A percentile compares a stretch with the other conserved stretches of the same genome.
phyloP scores from a whole-genome alignment of 2,113 vertebrate genomes.

The Leptosomus discolor region DNA sequence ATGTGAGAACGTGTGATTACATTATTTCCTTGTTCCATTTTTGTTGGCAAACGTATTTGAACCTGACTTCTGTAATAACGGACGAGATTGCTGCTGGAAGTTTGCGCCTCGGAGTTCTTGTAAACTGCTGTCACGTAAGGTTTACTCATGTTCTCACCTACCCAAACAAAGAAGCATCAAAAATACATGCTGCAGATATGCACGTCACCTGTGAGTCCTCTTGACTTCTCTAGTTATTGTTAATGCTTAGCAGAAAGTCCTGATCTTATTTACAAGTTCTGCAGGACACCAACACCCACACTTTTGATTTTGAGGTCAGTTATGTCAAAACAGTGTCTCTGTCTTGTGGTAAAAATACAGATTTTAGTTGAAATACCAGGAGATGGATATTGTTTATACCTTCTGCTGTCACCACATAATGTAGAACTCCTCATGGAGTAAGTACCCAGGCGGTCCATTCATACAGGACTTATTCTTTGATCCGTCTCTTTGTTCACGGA shows the following conservation, averaged over 20 bases:
- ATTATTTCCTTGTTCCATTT: slow-evolving; percentile 47
- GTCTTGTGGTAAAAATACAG: neutral
- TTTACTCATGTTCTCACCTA: neutral
- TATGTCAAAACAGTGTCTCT: neutral
- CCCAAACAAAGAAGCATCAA: slow-evolving; percentile 3
- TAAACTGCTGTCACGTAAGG: neutral
- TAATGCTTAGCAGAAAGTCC: slow-evolving; percentile 29
- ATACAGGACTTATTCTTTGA: neutral
- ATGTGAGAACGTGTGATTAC: slow-evolving; percentile 33
- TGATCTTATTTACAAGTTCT: slow-evolving; percentile 4
- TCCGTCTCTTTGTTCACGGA: neutral
- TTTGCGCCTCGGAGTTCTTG: neutral
- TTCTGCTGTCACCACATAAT: neutral
- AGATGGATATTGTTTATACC: neutral
- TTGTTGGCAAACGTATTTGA: slow-evolving; percentile 30
- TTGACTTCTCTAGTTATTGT: neutral
- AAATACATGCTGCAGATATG: neutral
- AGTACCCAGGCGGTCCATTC: neutral
- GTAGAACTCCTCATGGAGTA: neutral
- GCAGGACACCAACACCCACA: neutral
- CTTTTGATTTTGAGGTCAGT: neutral
- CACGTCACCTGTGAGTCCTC: neutral
- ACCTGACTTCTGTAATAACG: neutral
- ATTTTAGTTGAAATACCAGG: neutral
- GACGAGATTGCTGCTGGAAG: neutral